Conservation (phyloP, 2,113 vertebrate genomes). For the Rana temporaria region DNA sequence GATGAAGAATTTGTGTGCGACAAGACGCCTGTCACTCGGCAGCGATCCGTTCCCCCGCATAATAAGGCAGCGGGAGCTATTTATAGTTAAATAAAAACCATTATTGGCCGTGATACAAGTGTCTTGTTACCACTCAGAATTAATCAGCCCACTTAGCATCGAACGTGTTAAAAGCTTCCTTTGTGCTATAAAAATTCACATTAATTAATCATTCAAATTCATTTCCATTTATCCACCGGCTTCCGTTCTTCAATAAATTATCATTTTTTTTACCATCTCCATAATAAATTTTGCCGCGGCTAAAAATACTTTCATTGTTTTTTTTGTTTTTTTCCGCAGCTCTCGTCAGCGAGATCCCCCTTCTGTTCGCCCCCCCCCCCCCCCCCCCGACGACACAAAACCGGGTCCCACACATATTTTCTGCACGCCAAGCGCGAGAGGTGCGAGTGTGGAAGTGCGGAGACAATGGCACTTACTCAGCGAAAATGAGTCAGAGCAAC, state of each 20-base stretch:
- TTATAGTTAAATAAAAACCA: conserved; percentile 65
- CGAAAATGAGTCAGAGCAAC: conserved; percentile 28
- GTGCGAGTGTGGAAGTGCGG: conserved; percentile 19
- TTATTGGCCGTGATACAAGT: conserved; percentile 68
- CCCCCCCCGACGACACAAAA: conserved; percentile 32
- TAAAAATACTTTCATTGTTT: conserved; percentile 78
- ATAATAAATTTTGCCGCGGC: conserved; percentile 79
- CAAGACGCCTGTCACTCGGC: neutral
- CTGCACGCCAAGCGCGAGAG: conserved; percentile 22
- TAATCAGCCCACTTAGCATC: conserved; percentile 9
- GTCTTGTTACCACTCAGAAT: conserved; percentile 41
- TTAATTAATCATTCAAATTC: conserved; percentile 85
- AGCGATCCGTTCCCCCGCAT: conserved; percentile 13
- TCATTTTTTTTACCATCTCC: conserved; percentile 75
- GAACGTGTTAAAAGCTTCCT: conserved; percentile 73
- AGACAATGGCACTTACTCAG: conserved; percentile 1
- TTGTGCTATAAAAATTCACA: conserved; percentile 74
- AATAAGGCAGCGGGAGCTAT: conserved; percentile 62
- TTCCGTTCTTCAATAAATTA: conserved; percentile 81
- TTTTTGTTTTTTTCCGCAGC: no score
- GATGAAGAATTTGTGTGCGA: neutral
- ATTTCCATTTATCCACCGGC: conserved; percentile 78
- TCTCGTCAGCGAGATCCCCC: conserved; percentile 65
- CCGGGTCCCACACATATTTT: neutral
- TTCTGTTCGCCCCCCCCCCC: conserved; percentile 65